Evolutionary conservation across 2,113 vertebrate species (phyloP).

Genomic region (Gallinago undulata): DNA sequence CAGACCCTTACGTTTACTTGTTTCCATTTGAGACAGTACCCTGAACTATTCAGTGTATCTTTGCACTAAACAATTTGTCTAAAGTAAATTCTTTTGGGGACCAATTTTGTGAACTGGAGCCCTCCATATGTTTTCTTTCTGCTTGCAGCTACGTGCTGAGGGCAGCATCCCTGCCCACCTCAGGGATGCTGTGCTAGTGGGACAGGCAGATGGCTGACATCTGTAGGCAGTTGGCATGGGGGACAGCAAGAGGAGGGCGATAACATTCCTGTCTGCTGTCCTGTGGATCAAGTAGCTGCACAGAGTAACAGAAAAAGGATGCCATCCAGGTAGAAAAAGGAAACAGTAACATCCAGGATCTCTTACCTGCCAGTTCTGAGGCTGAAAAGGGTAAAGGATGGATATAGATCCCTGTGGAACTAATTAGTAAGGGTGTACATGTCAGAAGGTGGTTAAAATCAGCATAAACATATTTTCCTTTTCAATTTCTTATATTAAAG

Average conservation of each 20-base stretch:
- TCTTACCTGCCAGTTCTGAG: neutral
- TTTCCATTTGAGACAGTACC: neutral
- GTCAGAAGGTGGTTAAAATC: conserved; percentile 3
- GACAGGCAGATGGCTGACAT: neutral
- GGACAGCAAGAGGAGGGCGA: accelerated
- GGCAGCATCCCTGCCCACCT: neutral
- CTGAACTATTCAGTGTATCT: neutral
- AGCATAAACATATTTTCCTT: neutral
- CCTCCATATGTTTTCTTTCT: neutral
- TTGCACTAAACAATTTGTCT: neutral
- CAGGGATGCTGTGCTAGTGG: neutral
- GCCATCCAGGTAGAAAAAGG: neutral
- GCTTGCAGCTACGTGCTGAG: neutral
- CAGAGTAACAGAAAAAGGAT: neutral
- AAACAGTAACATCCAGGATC: neutral
- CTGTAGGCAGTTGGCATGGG: neutral
- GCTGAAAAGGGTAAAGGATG: neutral
- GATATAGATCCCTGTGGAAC: neutral
- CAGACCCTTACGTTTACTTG: neutral
- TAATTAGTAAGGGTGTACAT: neutral
- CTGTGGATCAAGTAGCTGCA: neutral
- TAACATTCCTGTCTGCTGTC: neutral
- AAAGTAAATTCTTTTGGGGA: neutral
- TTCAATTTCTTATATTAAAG: neutral
- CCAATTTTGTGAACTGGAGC: accelerated